phyloP scores from a whole-genome alignment of 1,140 invertebrate genomes.

The Drosophila nigromelanica region DNA sequence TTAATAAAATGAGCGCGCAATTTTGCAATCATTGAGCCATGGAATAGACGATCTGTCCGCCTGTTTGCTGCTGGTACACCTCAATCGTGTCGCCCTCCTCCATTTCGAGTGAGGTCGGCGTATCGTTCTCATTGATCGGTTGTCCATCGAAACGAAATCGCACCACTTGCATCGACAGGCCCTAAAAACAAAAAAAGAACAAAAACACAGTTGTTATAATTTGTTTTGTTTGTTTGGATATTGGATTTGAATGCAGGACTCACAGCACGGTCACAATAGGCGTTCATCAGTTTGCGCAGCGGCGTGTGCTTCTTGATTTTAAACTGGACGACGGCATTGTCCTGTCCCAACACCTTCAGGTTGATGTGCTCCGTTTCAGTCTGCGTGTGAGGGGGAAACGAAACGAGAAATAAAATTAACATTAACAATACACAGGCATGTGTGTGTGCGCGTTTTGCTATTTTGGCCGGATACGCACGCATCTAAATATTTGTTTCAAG shows the following conservation, averaged over 20 bases:
- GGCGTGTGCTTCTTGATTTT: constrained; percentile 98
- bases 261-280: constrained; percentile 94
- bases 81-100: constrained; percentile 97
- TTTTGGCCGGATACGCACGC: too few species aligned
- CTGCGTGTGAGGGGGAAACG: constrained; percentile 2
- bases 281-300: constrained; percentile 95
- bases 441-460: too few species aligned
- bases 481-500: too few species aligned
- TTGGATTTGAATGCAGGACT: not conserved
- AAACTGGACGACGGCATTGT: constrained; percentile 96
- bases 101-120: constrained; percentile 94
- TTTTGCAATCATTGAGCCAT: not conserved
- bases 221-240: not conserved
- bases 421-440: not conserved
- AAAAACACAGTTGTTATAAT: not conserved
- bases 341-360: constrained; percentile 95
- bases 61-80: constrained; percentile 96
- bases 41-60: constrained; percentile 85
- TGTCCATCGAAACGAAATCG: constrained; percentile 96
- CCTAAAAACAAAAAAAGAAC: constrained; percentile 56
- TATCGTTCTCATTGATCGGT: constrained; percentile 95
- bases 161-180: constrained; percentile 92
- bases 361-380: constrained; percentile 93
- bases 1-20: not conserved
- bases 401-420: not conserved